Evolutionary conservation across 2,888 invertebrate genomes (phyloP), one percentile per base, ranked within the genome.

Genomic region (Napeogenes sylphis): DNA sequence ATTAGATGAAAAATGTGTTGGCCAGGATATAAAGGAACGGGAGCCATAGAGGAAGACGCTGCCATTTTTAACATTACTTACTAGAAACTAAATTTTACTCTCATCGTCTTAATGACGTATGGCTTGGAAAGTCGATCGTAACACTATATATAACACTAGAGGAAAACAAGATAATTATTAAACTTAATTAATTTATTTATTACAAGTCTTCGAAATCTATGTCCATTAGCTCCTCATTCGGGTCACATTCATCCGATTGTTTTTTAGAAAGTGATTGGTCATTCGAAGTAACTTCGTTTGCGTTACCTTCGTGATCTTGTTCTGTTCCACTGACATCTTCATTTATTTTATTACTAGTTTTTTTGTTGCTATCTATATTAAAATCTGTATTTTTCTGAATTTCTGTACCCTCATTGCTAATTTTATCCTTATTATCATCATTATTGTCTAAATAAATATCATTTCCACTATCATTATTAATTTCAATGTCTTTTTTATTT

Each of bases 151-250:
- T 42, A 12, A 42, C 1, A 21, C 21, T 10, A 42, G 42, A 10
- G 35, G 35, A 32, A 30, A 59, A n/a, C 12, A 58, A 45, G 21
- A 46, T n/a, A 30, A n/a, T 45, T 30, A 55, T 30, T 38, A 55
- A 46, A 45, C 32, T 8, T 32, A 5, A 35, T 47, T 13, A 33
- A 38, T 30, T 56, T 51, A 55, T 55, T 69, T 73, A 88, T 72
- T 85, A 87, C 21, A 85, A 87, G 47, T 86, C 86, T 76, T 70
- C 77, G 64, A 89, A 89, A 73, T 89, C 87, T 13, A 88, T 75
- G 74, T 87, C 87, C 87, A 89, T 88, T 2, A 84, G 42, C 21
- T 83, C 79, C 32, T 77, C 74, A 68, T 71, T 69, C 59, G 60
- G 61, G 56, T 68, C 8, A 55, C 42, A 66, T 61, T 47, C 58